A percentile compares a stretch with the other conserved stretches of the same genome.
Evolutionary conservation across 64 coral and sea anemone genomes (phyloP).

Genomic region (Astreopora myriophthalma): DNA sequence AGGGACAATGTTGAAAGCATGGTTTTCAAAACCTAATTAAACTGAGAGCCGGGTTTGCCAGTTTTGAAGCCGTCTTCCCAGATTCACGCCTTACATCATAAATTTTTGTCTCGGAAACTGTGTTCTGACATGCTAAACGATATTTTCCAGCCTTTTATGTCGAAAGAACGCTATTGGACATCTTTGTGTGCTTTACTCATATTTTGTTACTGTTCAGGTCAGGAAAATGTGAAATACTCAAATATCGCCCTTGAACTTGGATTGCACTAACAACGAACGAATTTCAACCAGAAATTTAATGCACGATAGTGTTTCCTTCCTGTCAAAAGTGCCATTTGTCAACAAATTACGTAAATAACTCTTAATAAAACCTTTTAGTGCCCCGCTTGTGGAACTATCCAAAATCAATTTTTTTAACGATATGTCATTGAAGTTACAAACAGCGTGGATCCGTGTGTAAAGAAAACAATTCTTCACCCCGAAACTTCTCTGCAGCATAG

Average conservation of each 20-base stretch:
- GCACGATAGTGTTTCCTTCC: neutral
- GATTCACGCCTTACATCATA: too few relatives aligned
- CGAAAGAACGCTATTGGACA: too few relatives aligned
- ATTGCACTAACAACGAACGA: neutral
- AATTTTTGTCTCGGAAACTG: too few relatives aligned
- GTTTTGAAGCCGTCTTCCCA: too few relatives aligned
- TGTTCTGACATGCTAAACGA: too few relatives aligned
- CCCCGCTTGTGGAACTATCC: neutral
- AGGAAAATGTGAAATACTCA: neutral
- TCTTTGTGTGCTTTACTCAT: neutral
- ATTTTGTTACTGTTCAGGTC: neutral
- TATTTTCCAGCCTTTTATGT: too few relatives aligned
- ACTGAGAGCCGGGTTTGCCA: too few relatives aligned
- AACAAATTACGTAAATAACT: neutral
- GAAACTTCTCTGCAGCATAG: neutral
- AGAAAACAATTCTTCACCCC: neutral
- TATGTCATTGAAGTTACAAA: neutral
- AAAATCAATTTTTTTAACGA: neutral
- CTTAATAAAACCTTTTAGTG: conserved; percentile 43
- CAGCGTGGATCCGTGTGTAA: neutral
- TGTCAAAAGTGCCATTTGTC: conserved; percentile 17
- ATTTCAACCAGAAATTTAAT: neutral
- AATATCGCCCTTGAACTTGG: neutral
- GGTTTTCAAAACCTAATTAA: neutral
- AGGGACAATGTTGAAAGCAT: neutral